These are phyloP conservation scores for Cyphomyrmex costatus DNA, from an alignment of 1,140 invertebrate species.

Conservation along the genomic window DNA sequence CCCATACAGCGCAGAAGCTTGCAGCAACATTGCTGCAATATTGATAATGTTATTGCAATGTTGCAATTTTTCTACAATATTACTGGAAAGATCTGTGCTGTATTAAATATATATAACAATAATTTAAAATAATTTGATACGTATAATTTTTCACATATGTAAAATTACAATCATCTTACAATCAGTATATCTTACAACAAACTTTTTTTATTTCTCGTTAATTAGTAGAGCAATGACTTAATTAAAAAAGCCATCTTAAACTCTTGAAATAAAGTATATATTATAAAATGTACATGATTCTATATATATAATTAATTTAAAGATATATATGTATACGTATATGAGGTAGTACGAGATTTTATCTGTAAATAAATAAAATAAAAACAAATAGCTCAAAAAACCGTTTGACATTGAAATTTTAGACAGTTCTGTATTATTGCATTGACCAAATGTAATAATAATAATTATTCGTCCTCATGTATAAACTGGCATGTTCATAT, in stretches of 20 bases:
- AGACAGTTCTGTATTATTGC: background rate
- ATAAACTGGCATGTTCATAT: too few relatives aligned
- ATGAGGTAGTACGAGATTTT: slow-evolving; percentile 16
- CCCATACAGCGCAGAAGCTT: too few relatives aligned
- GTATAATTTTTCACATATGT: background rate
- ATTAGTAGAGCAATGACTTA: background rate
- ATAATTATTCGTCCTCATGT: background rate
- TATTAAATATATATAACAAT: background rate
- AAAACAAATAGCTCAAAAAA: background rate
- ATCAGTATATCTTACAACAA: background rate
- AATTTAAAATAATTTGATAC: background rate
- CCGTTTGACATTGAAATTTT: background rate
- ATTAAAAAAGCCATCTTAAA: background rate
- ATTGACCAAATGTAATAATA: background rate
- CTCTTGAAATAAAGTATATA: background rate
- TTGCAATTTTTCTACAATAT: too few relatives aligned
- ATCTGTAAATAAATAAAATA: slow-evolving; percentile 6
- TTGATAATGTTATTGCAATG: too few relatives aligned
- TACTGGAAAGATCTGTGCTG: too few relatives aligned
- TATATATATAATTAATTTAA: background rate
- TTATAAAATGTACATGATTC: background rate
- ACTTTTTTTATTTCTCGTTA: slow-evolving; percentile 24
- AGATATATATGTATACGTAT: background rate
- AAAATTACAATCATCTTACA: too few relatives aligned
- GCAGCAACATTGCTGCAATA: too few relatives aligned